Percentiles rank a stretch among this genome's conserved stretches.
Conservation (phyloP, 2,797 vertebrate species). For the Sebastes jordani region DNA sequence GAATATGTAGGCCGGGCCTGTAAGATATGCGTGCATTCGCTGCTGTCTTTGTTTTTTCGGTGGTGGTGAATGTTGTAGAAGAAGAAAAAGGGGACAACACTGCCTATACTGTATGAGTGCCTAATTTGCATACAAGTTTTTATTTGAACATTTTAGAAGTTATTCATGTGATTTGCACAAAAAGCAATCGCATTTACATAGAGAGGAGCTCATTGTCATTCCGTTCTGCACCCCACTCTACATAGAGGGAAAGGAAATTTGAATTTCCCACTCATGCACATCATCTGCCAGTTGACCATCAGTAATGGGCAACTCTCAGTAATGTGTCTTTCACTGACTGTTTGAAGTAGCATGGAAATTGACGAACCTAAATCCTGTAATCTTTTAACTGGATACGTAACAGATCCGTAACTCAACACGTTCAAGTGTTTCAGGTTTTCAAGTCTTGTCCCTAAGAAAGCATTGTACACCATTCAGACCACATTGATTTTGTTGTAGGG, state of each 20-base stretch:
- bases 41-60: constrained; percentile 62
- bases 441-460: not conserved
- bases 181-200: constrained; percentile 44
- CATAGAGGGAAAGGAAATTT: constrained; percentile 8
- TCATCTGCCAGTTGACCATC: constrained; percentile 6
- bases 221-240: constrained; percentile 15
- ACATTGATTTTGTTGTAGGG: not conserved
- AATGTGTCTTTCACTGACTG: not conserved
- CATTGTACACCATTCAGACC: not conserved
- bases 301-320: not conserved
- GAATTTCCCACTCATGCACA: constrained; percentile 4
- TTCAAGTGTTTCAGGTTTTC: not conserved
- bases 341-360: not conserved
- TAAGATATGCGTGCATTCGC: constrained; percentile 58
- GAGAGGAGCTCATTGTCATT: constrained; percentile 44
- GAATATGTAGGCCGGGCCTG: constrained; percentile 65
- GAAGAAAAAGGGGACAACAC: constrained; percentile 62
- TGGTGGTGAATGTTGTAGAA: constrained; percentile 53
- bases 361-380: not conserved
- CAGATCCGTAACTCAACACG: not conserved
- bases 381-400: not conserved
- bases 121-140: constrained; percentile 73
- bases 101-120: constrained; percentile 79
- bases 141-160: constrained; percentile 47
- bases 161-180: constrained; percentile 40